Conservation (phyloP, 2,797 vertebrate species). For the Sebastes itinus region DNA sequence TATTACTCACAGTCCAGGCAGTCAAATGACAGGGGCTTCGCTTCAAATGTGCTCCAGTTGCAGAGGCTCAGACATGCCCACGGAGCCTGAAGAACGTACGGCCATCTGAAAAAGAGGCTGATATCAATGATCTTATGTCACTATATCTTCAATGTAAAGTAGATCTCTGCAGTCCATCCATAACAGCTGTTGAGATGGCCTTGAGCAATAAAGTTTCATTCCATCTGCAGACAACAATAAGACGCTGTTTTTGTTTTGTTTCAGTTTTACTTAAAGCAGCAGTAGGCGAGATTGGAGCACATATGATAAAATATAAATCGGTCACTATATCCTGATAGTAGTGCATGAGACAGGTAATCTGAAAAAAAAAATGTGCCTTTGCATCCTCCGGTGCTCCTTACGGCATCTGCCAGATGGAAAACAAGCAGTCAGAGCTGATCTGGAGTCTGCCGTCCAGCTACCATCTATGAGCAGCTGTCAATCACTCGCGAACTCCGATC, state of each 20-base stretch:
- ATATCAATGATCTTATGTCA: not conserved
- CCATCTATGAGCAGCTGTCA: too few species aligned
- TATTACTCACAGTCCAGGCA: conserved; percentile 18
- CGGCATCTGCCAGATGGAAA: too few species aligned
- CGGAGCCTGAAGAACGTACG: not conserved
- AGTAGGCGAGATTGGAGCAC: too few species aligned
- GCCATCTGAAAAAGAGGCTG: not conserved
- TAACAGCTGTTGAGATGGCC: not conserved
- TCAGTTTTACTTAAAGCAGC: too few species aligned
- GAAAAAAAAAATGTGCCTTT: too few species aligned
- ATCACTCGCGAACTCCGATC: too few species aligned
- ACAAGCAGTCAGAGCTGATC: too few species aligned
- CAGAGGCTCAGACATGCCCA: not conserved
- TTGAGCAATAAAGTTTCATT: not conserved
- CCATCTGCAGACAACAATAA: not conserved
- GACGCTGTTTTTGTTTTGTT: too few species aligned
- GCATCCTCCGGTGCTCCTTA: fast-evolving
- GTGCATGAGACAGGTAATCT: too few species aligned
- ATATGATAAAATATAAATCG: too few species aligned
- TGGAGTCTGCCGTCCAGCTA: too few species aligned
- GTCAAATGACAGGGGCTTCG: not conserved
- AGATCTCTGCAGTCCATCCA: not conserved
- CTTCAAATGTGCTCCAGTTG: not conserved
- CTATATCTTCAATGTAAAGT: not conserved
- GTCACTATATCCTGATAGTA: too few species aligned